Conservation (phyloP, 2,113 vertebrate genomes). For the Nesogale talazaci region DNA sequence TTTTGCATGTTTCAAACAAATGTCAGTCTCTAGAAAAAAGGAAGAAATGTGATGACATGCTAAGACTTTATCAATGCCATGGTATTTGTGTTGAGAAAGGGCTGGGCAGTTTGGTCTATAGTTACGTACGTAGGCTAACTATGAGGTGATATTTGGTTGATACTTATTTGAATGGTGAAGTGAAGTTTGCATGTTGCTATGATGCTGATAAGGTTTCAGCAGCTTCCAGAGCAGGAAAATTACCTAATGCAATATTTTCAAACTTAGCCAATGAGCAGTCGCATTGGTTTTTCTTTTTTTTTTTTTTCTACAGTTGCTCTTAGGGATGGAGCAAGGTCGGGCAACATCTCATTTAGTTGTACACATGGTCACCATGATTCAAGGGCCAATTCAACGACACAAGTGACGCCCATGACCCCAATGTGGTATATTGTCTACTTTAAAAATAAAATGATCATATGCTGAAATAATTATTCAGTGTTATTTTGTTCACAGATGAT, state of each 20-base stretch:
- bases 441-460: constrained; percentile 49
- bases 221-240: neutral
- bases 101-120: neutral
- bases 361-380: neutral
- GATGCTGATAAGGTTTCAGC: neutral
- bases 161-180: neutral
- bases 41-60: neutral
- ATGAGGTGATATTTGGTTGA: too few relatives aligned
- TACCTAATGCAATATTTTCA: neutral
- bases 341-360: neutral
- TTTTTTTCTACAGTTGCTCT: neutral
- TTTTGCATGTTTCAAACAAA: constrained; percentile 12
- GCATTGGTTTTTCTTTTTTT: neutral
- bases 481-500: constrained; percentile 35
- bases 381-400: neutral
- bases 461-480: constrained; percentile 5
- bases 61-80: neutral
- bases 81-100: neutral
- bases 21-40: neutral
- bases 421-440: constrained; percentile 36
- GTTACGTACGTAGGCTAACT: too few relatives aligned
- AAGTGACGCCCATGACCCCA: neutral
- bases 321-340: neutral
- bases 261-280: neutral
- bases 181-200: neutral